Conservation (phyloP, 2,888 invertebrate genomes). For the Baronia brevicornis region DNA sequence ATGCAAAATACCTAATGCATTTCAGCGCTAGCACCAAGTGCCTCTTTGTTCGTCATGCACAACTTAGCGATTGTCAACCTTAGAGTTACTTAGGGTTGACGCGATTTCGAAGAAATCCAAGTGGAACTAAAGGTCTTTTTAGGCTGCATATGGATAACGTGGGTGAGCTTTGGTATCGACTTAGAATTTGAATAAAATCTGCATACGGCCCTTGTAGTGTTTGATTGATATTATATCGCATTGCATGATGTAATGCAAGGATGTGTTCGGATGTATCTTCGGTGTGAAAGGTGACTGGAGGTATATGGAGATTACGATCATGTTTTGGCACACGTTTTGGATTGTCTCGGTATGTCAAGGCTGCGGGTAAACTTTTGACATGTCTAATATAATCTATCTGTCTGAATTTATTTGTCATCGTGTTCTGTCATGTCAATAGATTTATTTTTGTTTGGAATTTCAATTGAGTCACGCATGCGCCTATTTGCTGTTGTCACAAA, state of each 20-base stretch:
- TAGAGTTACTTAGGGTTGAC: conserved; percentile 33
- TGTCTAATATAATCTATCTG: conserved; percentile 41
- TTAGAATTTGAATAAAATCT: conserved; percentile 53
- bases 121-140: conserved; percentile 30
- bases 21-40: conserved; percentile 42
- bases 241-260: conserved; percentile 43
- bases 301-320: conserved; percentile 68
- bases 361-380: conserved; percentile 45
- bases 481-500: conserved; percentile 19
- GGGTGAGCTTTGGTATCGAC: conserved; percentile 47
- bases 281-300: conserved; percentile 66
- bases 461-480: conserved; percentile 37
- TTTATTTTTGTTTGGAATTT: conserved; percentile 46
- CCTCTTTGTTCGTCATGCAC: conserved; percentile 38
- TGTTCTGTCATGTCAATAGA: conserved; percentile 36
- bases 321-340: conserved; percentile 51
- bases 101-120: conserved; percentile 24
- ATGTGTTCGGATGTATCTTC: conserved; percentile 30
- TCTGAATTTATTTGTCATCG: conserved; percentile 30
- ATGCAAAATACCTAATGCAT: conserved; percentile 68
- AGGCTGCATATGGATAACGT: conserved; percentile 34
- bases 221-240: conserved; percentile 48
- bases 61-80: conserved; percentile 46
- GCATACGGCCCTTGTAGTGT: conserved; percentile 51
- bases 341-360: conserved; percentile 57